A percentile compares a stretch with the other conserved stretches of the same genome.
Conservation (phyloP, 2,888 invertebrate genomes). For the Drosophila prolongata region DNA sequence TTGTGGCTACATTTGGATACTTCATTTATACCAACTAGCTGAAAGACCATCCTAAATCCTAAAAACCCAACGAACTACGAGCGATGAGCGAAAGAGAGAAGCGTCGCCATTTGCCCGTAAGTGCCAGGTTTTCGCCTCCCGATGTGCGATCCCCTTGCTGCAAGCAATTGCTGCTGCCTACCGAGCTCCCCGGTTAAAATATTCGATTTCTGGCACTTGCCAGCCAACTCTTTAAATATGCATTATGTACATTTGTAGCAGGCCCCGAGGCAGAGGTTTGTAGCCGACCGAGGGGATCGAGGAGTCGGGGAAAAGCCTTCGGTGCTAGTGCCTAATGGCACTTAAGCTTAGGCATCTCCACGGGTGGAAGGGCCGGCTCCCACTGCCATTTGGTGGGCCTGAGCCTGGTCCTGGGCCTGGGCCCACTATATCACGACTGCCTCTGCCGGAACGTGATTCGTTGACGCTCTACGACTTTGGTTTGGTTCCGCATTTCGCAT, state of each 20-base stretch:
- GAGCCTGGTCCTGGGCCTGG: not conserved
- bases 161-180: constrained; percentile 46
- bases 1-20: too few species aligned
- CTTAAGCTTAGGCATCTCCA: constrained; percentile 73
- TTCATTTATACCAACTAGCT: not conserved
- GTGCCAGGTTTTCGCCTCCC: constrained; percentile 49
- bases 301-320: constrained; percentile 20
- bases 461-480: constrained; percentile 46
- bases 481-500: constrained; percentile 52
- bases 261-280: constrained; percentile 28
- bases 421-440: constrained; percentile 38
- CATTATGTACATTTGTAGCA: constrained; percentile 73
- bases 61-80: not conserved
- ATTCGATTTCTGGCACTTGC: constrained; percentile 79
- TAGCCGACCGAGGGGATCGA: not conserved
- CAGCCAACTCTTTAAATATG: constrained; percentile 77
- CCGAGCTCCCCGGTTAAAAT: constrained; percentile 53
- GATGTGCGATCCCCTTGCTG: constrained; percentile 34
- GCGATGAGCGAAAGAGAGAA: constrained; percentile 9
- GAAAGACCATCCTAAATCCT: constrained; percentile 7
- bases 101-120: constrained; percentile 42
- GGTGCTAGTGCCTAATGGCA: constrained; percentile 68
- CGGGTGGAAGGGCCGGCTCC: constrained; percentile 22
- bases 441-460: constrained; percentile 62
- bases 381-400: not conserved